Conservation (phyloP, 2,888 invertebrate species). For the Rhagonycha fulva region DNA sequence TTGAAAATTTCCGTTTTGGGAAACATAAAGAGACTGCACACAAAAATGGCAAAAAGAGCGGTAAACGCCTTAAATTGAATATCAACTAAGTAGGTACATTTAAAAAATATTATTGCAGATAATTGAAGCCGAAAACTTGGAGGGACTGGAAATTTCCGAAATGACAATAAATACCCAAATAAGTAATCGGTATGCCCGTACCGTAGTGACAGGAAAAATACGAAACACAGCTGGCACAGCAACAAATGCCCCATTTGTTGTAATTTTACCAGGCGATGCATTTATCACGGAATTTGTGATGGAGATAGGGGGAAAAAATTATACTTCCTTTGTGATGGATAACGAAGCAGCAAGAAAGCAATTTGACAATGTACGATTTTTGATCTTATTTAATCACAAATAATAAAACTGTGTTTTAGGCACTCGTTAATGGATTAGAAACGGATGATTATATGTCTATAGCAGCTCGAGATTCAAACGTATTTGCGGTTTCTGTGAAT, state of each 20-base stretch:
- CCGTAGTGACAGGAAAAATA: slow-evolving; percentile 65
- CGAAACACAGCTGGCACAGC: slow-evolving; percentile 63
- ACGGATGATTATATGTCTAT: slow-evolving; percentile 63
- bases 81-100: neutral
- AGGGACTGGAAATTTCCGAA: slow-evolving; percentile 58
- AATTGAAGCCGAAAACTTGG: neutral
- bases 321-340: slow-evolving; percentile 67
- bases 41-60: too few relatives aligned
- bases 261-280: slow-evolving; percentile 70
- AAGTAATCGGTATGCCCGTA: slow-evolving; percentile 68
- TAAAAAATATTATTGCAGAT: neutral
- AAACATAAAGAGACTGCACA: too few relatives aligned
- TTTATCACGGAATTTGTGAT: slow-evolving; percentile 72
- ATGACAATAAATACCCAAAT: slow-evolving; percentile 67
- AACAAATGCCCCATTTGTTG: slow-evolving; percentile 67
- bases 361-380: slow-evolving; percentile 42
- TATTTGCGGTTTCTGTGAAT: slow-evolving; percentile 70
- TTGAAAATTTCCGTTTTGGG: too few relatives aligned
- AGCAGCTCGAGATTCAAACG: slow-evolving; percentile 71
- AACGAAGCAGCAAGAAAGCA: slow-evolving; percentile 65
- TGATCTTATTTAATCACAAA: neutral
- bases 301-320: slow-evolving; percentile 66
- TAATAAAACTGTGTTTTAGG: slow-evolving; percentile 43
- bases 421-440: slow-evolving; percentile 61
- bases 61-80: too few relatives aligned